A percentile compares a stretch with the other conserved stretches of the same genome.
Evolutionary conservation across 2,113 vertebrate genomes (phyloP).

Genomic region (Callaeas wilsoni): DNA sequence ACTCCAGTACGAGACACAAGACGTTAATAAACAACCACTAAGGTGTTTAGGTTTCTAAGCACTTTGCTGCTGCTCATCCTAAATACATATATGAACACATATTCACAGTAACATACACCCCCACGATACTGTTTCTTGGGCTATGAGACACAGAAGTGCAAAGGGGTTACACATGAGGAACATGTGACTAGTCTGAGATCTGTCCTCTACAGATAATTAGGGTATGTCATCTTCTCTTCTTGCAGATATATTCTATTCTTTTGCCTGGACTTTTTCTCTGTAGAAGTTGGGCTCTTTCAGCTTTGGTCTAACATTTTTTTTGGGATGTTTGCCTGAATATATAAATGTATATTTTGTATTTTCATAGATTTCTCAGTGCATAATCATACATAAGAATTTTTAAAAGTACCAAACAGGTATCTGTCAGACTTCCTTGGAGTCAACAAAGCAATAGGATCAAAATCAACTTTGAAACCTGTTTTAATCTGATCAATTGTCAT

Average conservation of each 20-base stretch:
- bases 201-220: not conserved
- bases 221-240: not conserved
- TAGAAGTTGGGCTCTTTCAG: not conserved
- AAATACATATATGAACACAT: not conserved
- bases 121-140: not conserved
- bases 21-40: not conserved
- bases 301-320: not conserved
- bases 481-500: not conserved
- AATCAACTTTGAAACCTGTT: not conserved
- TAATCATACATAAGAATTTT: rapidly evolving
- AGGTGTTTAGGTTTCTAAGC: not conserved
- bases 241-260: not conserved
- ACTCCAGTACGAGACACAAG: no score
- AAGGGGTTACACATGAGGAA: not conserved
- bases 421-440: not conserved
- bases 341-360: not conserved
- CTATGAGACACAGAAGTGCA: not conserved
- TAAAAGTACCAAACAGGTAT: not conserved
- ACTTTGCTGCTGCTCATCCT: not conserved
- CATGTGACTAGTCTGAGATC: not conserved
- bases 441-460: not conserved
- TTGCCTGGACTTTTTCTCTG: not conserved
- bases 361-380: not conserved
- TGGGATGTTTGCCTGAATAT: not conserved
- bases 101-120: rapidly evolving